Evolutionary conservation across 1,140 invertebrate genomes (phyloP).

Genomic region (Drosophila nasuta): DNA sequence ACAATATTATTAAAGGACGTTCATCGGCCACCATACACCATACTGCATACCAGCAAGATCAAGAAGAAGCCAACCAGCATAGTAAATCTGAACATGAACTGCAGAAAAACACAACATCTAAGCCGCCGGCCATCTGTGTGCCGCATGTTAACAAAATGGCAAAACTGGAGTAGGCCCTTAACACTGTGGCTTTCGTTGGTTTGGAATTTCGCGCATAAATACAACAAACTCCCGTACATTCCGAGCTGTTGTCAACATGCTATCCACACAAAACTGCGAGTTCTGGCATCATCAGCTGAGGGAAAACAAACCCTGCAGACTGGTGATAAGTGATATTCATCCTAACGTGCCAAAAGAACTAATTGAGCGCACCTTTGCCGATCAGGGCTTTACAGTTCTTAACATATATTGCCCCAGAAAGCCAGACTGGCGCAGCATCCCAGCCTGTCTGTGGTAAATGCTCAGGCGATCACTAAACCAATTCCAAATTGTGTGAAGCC

Average conservation of each 20-base stretch:
- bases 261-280: conserved; percentile 21
- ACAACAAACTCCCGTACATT: conserved; percentile 3
- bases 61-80: neutral
- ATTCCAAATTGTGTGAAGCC: neutral
- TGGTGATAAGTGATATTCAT: conserved; percentile 31
- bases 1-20: neutral
- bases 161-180: conserved; percentile 7
- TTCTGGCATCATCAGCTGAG: conserved; percentile 40
- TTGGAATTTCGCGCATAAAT: conserved; percentile 11
- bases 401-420: conserved; percentile 41
- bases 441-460: conserved; percentile 27
- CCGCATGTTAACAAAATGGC: conserved; percentile 6
- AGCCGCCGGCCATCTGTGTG: neutral
- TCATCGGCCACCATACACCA: neutral
- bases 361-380: neutral
- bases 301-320: conserved; percentile 17
- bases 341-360: conserved; percentile 23
- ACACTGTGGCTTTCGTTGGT: neutral
- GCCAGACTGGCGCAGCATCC: neutral
- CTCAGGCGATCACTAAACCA: conserved; percentile 20
- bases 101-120: neutral
- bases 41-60: neutral
- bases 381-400: neutral
- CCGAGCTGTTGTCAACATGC: conserved; percentile 7
- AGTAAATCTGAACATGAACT: neutral